Base-by-base conservation (phyloP, 2,888 invertebrate genomes). In the Stictocephala bisonia region DNA sequence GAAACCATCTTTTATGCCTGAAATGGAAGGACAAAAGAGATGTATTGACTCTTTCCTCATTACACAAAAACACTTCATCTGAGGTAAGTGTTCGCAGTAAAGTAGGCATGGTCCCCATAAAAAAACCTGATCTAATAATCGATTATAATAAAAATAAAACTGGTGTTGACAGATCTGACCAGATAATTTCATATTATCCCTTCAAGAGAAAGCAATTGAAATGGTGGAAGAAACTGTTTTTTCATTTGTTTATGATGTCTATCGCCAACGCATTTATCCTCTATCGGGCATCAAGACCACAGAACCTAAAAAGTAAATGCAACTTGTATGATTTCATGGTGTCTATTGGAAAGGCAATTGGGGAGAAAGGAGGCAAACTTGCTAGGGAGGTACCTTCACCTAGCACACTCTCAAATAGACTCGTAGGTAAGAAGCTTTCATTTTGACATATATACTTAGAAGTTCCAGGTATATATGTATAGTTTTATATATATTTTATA, bases 31-130 rank as follows among this genome's bases (percentile, higher is more conserved):
- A 58, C 53, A 56, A 27, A 26, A 44, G 67, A 27, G 48, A 67
- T 67, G 50, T 67, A 3, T 41, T 41, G 3, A 26, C 27, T 18
- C 15, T 66, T n/a, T 41, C 66, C 6, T 26, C 48, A 27, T 15
- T 27, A 6, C 74, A 64, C 78, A 67, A 74, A 75, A 53, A 74
- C 78, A 74, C 50, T 4, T 6, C 44, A 15, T 44, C 13, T 44
- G 11, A 44, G n/a, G 44, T 6, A 11, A 4, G 15, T 15, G 44
- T 44, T 11, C 11, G 44, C 44, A 3, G 15, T 6, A 6, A 3
- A 11, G 44, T 4, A 44, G 6, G 44, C n/a, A 4, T 11, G 3
- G 18, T 44, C 18, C 4, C n/a, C n/a, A 44, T 15, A 44, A 44
- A 3, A 3, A 44, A 44, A 3, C 44, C 44, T 15, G 44, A 44